Evolutionary conservation across 2,113 vertebrate species (phyloP).

Genomic region (human (Homo sapiens)): DNA sequence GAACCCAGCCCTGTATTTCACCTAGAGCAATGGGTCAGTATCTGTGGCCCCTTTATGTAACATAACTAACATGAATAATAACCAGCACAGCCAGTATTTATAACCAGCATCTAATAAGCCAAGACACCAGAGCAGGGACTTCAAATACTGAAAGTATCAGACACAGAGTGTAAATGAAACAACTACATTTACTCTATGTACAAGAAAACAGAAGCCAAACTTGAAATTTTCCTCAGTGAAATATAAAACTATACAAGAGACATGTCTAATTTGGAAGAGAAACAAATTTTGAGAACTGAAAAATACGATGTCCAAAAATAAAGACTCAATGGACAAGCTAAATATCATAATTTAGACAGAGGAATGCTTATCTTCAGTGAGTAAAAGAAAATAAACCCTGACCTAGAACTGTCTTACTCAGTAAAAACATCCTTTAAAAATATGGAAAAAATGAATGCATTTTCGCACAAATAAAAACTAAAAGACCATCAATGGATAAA

Average conservation of each 20-base stretch:
- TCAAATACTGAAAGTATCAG: background rate
- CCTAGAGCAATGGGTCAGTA: background rate
- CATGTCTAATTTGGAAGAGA: background rate
- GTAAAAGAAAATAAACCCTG: background rate
- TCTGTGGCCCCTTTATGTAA: background rate
- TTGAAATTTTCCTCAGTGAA: background rate
- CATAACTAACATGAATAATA: background rate
- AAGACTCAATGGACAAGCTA: background rate
- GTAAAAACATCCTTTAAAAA: constrained; percentile 6
- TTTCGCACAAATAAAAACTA: background rate
- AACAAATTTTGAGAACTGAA: background rate
- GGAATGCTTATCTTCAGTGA: background rate
- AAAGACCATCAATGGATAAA: background rate
- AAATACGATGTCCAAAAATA: background rate
- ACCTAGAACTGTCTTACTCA: background rate
- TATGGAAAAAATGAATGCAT: background rate
- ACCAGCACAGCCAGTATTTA: background rate
- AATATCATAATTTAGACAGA: background rate
- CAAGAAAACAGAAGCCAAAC: background rate
- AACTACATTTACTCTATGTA: background rate
- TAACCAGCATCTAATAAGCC: background rate
- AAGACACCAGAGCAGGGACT: background rate
- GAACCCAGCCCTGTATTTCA: background rate
- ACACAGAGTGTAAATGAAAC: background rate
- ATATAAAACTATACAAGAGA: background rate